Percentiles rank a stretch among this genome's conserved stretches.
Conservation (phyloP, 2,113 vertebrate species). For the Myotis yumanensis region DNA sequence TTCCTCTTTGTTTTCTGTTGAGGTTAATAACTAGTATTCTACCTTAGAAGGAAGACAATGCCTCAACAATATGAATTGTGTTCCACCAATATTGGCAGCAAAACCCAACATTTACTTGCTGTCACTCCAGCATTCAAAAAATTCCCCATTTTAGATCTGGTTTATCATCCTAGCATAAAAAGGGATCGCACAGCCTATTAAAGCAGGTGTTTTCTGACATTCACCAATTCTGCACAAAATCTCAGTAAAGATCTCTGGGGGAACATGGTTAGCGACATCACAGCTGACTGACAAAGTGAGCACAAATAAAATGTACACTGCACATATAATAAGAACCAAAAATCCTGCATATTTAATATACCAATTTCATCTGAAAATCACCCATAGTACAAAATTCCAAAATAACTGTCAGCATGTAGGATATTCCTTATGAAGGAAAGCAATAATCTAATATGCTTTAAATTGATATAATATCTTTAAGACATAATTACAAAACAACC, state of each 20-base stretch:
- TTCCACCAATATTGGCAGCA: neutral
- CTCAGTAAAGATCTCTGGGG: neutral
- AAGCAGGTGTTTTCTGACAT: neutral
- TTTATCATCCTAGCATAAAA: neutral
- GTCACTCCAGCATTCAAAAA: neutral
- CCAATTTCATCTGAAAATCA: neutral
- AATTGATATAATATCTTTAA: neutral
- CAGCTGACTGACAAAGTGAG: neutral
- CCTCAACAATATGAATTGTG: neutral
- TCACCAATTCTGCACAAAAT: neutral
- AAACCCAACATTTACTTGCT: neutral
- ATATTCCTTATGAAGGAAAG: neutral
- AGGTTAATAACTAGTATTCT: neutral
- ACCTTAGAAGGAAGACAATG: neutral
- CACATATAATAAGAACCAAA: neutral
- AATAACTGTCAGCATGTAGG: neutral
- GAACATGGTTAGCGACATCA: accelerated
- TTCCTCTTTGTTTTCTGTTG: neutral
- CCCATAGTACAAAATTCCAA: neutral
- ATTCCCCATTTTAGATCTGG: neutral
- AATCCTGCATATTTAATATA: neutral
- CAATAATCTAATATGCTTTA: neutral
- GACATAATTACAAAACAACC: neutral
- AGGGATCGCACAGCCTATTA: neutral
- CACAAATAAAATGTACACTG: neutral